A percentile compares a stretch with the other conserved stretches of the same genome.
phyloP scores from a whole-genome alignment of 2,797 vertebrate genomes.

The Sebastiscus tertius region DNA sequence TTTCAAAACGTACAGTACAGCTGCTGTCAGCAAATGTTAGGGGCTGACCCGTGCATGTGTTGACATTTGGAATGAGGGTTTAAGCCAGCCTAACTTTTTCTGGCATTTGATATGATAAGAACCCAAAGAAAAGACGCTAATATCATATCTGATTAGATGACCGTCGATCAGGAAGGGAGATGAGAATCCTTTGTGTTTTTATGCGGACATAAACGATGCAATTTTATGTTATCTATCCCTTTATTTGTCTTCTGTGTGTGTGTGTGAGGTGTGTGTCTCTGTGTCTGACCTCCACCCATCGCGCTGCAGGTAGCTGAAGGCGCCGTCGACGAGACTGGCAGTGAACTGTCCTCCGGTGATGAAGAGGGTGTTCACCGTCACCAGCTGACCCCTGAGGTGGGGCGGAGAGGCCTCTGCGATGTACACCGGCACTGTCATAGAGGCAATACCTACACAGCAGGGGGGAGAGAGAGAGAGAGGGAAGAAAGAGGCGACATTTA shows the following conservation, averaged over 20 bases:
- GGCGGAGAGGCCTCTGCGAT: slow-evolving; percentile 96
- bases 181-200: background rate
- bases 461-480: background rate
- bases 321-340: slow-evolving; percentile 93
- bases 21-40: slow-evolving; percentile 53
- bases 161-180: background rate
- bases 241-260: background rate
- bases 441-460: slow-evolving; percentile 88
- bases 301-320: slow-evolving; percentile 94
- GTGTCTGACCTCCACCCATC: slow-evolving; percentile 94
- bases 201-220: background rate
- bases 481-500: background rate
- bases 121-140: slow-evolving; percentile 8
- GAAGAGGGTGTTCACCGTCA: slow-evolving; percentile 97
- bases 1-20: slow-evolving; percentile 7
- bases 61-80: slow-evolving; percentile 69
- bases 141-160: background rate
- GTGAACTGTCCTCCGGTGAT: slow-evolving; percentile 97
- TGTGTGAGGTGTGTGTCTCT: slow-evolving; percentile 5
- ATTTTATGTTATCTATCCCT: background rate
- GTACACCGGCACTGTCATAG: slow-evolving; percentile 98
- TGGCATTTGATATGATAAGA: slow-evolving; percentile 51
- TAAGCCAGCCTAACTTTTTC: slow-evolving; percentile 23
- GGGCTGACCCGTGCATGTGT: slow-evolving; percentile 15
- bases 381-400: slow-evolving; percentile 93